Conservation (phyloP, 2,888 invertebrate species). For the Cryptophagus acutangulus region DNA sequence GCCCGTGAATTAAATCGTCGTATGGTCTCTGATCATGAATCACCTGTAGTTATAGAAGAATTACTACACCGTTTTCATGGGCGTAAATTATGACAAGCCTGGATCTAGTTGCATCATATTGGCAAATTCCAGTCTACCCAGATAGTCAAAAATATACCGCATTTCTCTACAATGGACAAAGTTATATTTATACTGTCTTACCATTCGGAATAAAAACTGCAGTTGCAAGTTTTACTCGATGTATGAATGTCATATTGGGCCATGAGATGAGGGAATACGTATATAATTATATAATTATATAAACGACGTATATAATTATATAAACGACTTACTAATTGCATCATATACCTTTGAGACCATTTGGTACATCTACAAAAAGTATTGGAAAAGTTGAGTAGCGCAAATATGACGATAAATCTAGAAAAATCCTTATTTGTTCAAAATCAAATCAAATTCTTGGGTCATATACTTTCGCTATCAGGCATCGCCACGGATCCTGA, state of each 20-base stretch:
- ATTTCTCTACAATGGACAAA: conserved; percentile 20
- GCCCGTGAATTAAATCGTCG: neutral
- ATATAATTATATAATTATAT: too few relatives aligned
- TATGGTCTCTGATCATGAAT: neutral
- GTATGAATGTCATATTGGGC: conserved; percentile 22
- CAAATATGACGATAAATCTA: conserved; percentile 27
- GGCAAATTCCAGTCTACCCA: conserved; percentile 20
- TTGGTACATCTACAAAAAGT: conserved; percentile 23
- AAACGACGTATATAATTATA: too few relatives aligned
- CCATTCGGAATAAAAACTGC: conserved; percentile 32
- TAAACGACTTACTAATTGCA: conserved; percentile 34
- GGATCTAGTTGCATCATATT: conserved; percentile 17
- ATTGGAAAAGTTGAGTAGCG: conserved; percentile 19
- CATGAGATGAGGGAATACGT: conserved; percentile 26
- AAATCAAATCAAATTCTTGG: conserved; percentile 21
- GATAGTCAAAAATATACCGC: conserved; percentile 20
- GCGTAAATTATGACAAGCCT: neutral
- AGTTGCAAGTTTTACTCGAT: conserved; percentile 23
- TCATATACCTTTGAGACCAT: conserved; percentile 26
- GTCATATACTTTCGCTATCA: conserved; percentile 21
- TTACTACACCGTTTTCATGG: neutral
- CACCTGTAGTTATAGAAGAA: neutral
- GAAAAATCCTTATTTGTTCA: conserved; percentile 29
- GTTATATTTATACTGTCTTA: conserved; percentile 33
- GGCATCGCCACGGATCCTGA: conserved; percentile 24